Percentiles rank a stretch among this genome's conserved stretches.
These are phyloP conservation scores for Pachliopta kotzebuea DNA, from an alignment of 2,888 invertebrate species.

Conservation along the genomic window DNA sequence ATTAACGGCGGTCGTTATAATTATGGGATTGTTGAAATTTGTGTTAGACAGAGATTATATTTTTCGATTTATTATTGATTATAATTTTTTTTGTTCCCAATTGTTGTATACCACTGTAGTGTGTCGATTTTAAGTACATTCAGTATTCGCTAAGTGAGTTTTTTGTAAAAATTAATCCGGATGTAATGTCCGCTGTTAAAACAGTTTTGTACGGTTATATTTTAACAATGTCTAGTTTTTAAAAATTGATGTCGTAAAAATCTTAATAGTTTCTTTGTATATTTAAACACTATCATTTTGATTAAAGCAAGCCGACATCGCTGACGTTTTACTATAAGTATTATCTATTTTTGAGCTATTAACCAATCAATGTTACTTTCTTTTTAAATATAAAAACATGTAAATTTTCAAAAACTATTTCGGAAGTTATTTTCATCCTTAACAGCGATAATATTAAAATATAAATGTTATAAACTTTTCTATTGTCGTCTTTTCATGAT, in stretches of 20 bases:
- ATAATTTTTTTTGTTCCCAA: conserved; percentile 46
- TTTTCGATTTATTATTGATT: conserved; percentile 73
- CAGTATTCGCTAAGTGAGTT: conserved; percentile 41
- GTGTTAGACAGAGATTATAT: conserved; percentile 73
- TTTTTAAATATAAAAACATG: neutral
- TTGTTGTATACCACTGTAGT: conserved; percentile 61
- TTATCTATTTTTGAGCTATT: neutral
- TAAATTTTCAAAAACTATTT: neutral
- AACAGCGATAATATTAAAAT: conserved; percentile 14
- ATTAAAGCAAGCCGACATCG: neutral
- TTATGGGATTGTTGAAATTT: conserved; percentile 71
- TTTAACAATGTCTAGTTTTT: neutral
- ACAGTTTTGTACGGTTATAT: neutral
- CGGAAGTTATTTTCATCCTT: neutral
- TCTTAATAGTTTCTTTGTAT: neutral
- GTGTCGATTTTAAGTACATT: conserved; percentile 41
- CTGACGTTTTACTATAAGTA: neutral
- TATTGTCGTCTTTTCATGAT: conserved; percentile 9
- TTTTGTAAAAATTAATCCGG: neutral
- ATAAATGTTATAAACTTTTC: neutral
- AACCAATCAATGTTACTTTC: neutral
- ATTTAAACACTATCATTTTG: neutral
- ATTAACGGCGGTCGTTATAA: conserved; percentile 41
- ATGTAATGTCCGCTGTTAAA: neutral
- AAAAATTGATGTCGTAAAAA: neutral